Evolutionary conservation across 1,140 invertebrate genomes (phyloP).

Genomic region (Saccostrea cuccullata): DNA sequence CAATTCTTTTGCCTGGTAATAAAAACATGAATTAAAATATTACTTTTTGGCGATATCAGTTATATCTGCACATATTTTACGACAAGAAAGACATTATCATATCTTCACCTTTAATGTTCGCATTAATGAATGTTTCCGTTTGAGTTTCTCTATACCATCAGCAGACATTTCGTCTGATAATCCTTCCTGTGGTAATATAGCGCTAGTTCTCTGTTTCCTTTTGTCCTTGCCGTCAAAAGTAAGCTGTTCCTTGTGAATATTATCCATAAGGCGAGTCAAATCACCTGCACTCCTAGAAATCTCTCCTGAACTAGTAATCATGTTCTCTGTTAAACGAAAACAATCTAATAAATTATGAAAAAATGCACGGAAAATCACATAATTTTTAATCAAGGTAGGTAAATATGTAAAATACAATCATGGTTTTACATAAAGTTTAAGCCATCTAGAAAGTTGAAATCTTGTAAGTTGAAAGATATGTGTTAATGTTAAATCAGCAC

Average conservation of each 20-base stretch:
- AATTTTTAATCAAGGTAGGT: too few species aligned
- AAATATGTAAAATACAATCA: too few species aligned
- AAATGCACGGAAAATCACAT: too few species aligned
- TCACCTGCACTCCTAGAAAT: constrained; percentile 63
- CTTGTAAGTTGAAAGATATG: too few species aligned
- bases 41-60: background rate
- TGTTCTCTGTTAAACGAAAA: too few species aligned
- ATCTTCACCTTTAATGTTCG: constrained; percentile 71
- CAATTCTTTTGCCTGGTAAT: constrained; percentile 71
- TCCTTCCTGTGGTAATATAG: constrained; percentile 53
- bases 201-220: constrained; percentile 61
- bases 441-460: too few species aligned
- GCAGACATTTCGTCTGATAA: constrained; percentile 27
- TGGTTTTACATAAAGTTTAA: too few species aligned
- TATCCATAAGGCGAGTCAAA: constrained; percentile 61
- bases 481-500: too few species aligned
- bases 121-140: constrained; percentile 67
- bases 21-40: background rate
- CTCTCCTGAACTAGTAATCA: background rate
- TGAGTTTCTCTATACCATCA: constrained; percentile 62
- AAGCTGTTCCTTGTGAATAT: constrained; percentile 65
- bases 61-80: background rate
- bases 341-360: too few species aligned
- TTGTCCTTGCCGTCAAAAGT: constrained; percentile 72
- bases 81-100: background rate